Base-by-base conservation (phyloP, 2,888 invertebrate genomes). In the Cordilura impudica region DNA sequence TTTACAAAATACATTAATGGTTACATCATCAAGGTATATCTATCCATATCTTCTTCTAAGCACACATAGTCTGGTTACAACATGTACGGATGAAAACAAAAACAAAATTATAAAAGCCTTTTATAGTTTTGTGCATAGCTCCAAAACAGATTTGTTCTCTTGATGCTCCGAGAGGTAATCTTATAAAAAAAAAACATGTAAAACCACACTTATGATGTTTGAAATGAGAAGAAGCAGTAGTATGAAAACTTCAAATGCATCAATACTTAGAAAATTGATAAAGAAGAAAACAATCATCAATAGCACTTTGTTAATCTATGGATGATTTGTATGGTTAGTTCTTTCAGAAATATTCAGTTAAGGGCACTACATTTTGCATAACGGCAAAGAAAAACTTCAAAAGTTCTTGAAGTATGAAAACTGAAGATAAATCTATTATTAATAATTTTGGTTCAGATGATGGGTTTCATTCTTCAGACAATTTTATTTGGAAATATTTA, bases 41-140 rank as follows among this genome's bases (percentile, higher is more conserved):
- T n/a, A n/a, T n/a, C n/a, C n/a, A n/a, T n/a, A n/a, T n/a, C n/a
- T n/a, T n/a, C n/a, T n/a, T n/a, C n/a, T n/a, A n/a, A n/a, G n/a
- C n/a, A n/a, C 14, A 60, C 39, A n/a, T 58, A 53, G 3, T 26
- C 1, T 14, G n/a, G 23, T 53, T 53, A 0, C 26, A 53, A 18
- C 12, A 60, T 5, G n/a, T 39, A 39, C n/a, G 26, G 45, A 26
- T 21, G 12, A 43, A 56, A 35, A 54, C n/a, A n/a, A 16, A 35
- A 54, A 18, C 6, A 16, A 10, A 16, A 47, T 35, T 19, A 49
- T 75, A 56, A 75, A 75, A 75, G 75, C 75, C 10, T 75, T 75
- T 69, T 16, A 49, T 43, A 21, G 39, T 69, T 63, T 4, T 26
- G n/a, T 39, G 1, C 35, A 47, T 53, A 23, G 53, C 47, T 61